Base-by-base conservation (phyloP, 1,140 invertebrate genomes). In the Eriosoma lanigerum region DNA sequence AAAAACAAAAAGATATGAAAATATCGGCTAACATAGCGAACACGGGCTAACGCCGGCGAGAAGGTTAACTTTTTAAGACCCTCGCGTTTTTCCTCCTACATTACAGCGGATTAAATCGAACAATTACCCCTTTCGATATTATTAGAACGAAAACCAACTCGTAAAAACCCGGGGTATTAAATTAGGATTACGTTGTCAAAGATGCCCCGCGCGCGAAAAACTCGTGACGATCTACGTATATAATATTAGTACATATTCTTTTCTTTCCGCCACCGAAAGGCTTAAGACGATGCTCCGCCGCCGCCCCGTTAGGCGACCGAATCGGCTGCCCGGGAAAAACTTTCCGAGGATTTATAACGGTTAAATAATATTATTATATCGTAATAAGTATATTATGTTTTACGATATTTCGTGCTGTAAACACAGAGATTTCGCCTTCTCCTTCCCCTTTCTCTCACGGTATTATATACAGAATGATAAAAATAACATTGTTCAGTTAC, bases 11-110 rank as follows among this genome's bases (percentile, higher is more conserved):
- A n/a, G 6, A 52, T 19, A 72, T 8, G 32, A 38, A 38, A 38
- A 38, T 32, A 72, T 72, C 48, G 68, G 21, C 17, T 26, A 66
- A 12, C 0, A 8, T 8, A 8, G 3, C 32, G 32, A 38, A 38
- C 3, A 38, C 32, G 32, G 3, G 32, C 32, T 8, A 8, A 3
- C 38, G 32, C 24, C 9, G 68, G 44, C 21, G 21, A 29, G 21
- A 29, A n/a, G 46, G 68, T 72, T 72, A 72, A 72, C 68, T 72
- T 72, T 72, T 52, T 72, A 52, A 72, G 68, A 50, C 68, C 66
- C 46, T 12, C 62, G 66, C 46, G 68, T 72, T 72, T 72, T 72
- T 72, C 48, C 24, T 68, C 26, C 60, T 24, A 1, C 38, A 13
- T 26, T 24, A 1, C 38, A 13, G 15, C 48, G 68, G 68, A 52